phyloP scores from a whole-genome alignment of 2,888 invertebrate species.

The Ornithoptera alexandrae region DNA sequence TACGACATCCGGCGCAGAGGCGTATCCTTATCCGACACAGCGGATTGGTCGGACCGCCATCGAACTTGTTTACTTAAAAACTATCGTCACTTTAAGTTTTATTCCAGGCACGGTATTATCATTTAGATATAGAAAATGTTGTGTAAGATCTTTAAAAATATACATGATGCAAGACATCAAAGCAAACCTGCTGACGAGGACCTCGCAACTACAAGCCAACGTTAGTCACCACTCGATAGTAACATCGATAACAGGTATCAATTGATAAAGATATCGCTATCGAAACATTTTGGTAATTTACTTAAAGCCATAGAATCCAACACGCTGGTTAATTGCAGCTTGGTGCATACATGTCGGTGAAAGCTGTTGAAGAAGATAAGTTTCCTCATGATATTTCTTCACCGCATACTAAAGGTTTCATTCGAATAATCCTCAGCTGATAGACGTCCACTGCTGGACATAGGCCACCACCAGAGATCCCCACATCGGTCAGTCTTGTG shows the following conservation, averaged over 20 bases:
- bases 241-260: background rate
- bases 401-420: too few species aligned
- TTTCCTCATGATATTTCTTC: too few species aligned
- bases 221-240: background rate
- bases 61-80: conserved; percentile 18
- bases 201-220: background rate
- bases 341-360: too few species aligned
- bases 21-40: conserved; percentile 14
- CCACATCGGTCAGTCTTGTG: too few species aligned
- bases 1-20: conserved; percentile 1
- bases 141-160: conserved; percentile 1
- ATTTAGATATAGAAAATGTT: background rate
- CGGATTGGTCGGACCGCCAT: conserved; percentile 16
- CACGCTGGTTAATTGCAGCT: too few species aligned
- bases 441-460: too few species aligned
- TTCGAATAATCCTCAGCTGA: too few species aligned
- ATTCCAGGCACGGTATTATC: conserved; percentile 20
- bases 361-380: too few species aligned
- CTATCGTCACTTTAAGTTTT: conserved; percentile 8
- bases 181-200: background rate
- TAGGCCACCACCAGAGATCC: too few species aligned
- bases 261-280: too few species aligned
- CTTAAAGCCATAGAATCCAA: too few species aligned
- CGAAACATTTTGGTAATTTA: too few species aligned
- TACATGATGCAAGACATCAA: conserved; percentile 12